Base-by-base conservation (phyloP, 2,888 invertebrate genomes). In the Margaritifera margaritifera region DNA sequence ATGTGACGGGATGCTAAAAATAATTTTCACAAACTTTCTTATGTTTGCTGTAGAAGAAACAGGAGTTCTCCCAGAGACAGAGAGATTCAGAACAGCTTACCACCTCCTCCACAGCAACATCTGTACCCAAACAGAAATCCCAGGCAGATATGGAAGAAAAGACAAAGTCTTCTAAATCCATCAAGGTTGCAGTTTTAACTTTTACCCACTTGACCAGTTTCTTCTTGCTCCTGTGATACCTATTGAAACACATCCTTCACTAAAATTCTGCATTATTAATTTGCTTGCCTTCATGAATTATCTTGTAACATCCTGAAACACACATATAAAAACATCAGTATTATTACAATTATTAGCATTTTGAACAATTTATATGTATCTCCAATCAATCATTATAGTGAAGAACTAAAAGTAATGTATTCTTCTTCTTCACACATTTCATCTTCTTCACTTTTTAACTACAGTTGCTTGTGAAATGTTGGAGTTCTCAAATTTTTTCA, bases 11-110 rank as follows among this genome's bases (percentile, higher is more conserved):
- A 24, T 25, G 24, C 18, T 25, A 8, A 60, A 27, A 24, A 60
- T 24, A 24, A 24, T 22, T 31, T 27, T 60, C 6, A 27, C 31
- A 15, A 22, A 60, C 31, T 31, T n/a, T 18, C 24, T n/a, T 27
- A 25, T 57, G 18, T 61, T 2, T 55, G 20, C 58, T 67, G 51
- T 75, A 86, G 85, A 82, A 84, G 54, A 86, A 84, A 58, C 84
- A 84, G 31, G 86, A 86, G 62, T 84, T 84, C 80, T 83, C 79
- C 3, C 80, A 81, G 64, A 74, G 84, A 60, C 83, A 84, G 67
- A 80, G 80, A 68, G 83, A 82, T 50, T 76, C 80, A 51, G 82
- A 84, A 6, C 66, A 76, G 18, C 22, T 67, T 42, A 65, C 69
- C 55, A 62, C 70, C 42, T 75, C 75, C 22, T 42, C 42, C 11